Evolutionary conservation across 2,113 vertebrate genomes (phyloP).

Genomic region (Narcine bancroftii): DNA sequence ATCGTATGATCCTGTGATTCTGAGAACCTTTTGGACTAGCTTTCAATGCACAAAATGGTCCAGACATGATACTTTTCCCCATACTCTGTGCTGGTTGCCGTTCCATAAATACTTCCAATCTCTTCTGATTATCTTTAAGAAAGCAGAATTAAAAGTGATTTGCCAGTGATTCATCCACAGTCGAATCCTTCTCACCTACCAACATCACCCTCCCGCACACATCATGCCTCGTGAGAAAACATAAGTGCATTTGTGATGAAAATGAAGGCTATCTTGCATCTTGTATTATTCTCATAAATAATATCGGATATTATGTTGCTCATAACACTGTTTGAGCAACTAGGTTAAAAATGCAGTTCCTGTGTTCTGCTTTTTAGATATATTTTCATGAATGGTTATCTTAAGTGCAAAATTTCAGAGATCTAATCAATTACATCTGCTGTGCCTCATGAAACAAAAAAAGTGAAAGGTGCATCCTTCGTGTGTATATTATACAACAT

Average conservation of each 20-base stretch:
- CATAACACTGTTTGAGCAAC: not conserved
- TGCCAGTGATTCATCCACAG: not conserved
- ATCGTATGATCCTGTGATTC: too few relatives aligned
- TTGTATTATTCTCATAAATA: not conserved
- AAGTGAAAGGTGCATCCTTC: not conserved
- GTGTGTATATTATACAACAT: not conserved
- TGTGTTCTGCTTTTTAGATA: not conserved
- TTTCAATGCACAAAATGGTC: too few relatives aligned
- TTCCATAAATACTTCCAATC: not conserved
- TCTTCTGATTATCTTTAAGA: not conserved
- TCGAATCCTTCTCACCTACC: not conserved
- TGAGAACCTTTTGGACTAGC: too few relatives aligned
- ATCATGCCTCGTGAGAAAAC: too few relatives aligned
- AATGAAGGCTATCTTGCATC: not conserved
- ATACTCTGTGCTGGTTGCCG: not conserved
- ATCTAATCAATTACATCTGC: not conserved
- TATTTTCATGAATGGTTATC: not conserved
- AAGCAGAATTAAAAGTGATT: conserved; percentile 6
- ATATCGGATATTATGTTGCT: not conserved
- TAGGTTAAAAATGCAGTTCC: not conserved
- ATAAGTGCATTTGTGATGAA: not conserved
- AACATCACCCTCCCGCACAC: too few relatives aligned
- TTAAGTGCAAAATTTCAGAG: not conserved
- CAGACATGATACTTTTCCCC: not conserved
- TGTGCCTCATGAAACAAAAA: not conserved